These are phyloP conservation scores for Sceloporus tristichus DNA, from an alignment of 2,113 vertebrate species.

Conservation along the genomic window DNA sequence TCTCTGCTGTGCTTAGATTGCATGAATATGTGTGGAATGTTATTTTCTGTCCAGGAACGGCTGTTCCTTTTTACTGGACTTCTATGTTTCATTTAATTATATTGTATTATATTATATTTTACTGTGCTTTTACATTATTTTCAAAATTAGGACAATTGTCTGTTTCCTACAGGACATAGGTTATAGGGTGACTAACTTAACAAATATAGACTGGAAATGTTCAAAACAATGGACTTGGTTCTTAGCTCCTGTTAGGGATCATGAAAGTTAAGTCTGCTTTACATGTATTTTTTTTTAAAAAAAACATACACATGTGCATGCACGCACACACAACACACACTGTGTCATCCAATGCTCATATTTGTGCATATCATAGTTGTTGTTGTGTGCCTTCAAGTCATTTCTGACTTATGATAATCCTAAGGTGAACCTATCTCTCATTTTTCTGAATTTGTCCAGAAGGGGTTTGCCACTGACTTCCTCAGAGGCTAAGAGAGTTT, in stretches of 20 bases:
- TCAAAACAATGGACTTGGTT: too few species aligned
- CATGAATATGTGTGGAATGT: background rate
- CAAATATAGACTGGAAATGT: too few species aligned
- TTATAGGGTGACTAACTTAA: background rate
- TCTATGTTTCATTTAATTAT: background rate
- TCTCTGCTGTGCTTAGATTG: background rate
- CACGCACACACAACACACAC: background rate
- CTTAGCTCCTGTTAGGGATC: too few species aligned
- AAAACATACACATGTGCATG: background rate
- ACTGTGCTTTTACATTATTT: background rate
- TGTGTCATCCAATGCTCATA: background rate
- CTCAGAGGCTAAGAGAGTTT: too few species aligned
- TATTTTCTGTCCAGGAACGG: too few species aligned
- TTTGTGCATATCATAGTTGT: background rate
- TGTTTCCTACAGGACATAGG: too few species aligned
- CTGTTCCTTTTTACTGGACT: background rate
- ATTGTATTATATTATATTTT: background rate
- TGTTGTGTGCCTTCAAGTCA: too few species aligned
- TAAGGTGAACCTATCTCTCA: too few species aligned
- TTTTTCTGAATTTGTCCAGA: too few species aligned
- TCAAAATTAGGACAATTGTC: background rate
- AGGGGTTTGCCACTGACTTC: too few species aligned
- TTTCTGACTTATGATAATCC: too few species aligned
- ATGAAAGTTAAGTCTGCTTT: too few species aligned
- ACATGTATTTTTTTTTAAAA: background rate